These are phyloP conservation scores for Scaeva pyrastri DNA, from an alignment of 2,888 invertebrate genomes.

Conservation along the genomic window DNA sequence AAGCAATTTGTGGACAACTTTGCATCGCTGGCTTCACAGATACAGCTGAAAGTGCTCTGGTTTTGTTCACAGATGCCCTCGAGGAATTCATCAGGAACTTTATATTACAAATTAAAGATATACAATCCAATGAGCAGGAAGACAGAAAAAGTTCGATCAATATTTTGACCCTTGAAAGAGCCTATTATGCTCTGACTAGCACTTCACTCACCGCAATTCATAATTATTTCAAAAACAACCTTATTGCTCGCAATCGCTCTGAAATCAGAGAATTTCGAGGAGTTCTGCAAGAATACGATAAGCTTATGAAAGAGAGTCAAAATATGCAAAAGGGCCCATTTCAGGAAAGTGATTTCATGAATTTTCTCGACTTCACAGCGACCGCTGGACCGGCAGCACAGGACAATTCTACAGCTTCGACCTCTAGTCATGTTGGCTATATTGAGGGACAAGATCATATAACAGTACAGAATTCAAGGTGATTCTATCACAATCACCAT, in stretches of 20 bases:
- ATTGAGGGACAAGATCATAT: slow-evolving; percentile 70
- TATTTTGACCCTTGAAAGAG: slow-evolving; percentile 80
- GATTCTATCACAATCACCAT: neutral
- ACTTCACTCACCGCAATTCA: slow-evolving; percentile 81
- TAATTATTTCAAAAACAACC: slow-evolving; percentile 83
- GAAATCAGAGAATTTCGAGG: slow-evolving; percentile 82
- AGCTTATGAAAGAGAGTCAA: slow-evolving; percentile 83
- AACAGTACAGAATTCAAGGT: slow-evolving; percentile 65
- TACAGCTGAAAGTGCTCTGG: slow-evolving; percentile 81
- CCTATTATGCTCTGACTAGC: slow-evolving; percentile 80
- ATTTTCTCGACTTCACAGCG: slow-evolving; percentile 80
- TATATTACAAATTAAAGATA: slow-evolving; percentile 78
- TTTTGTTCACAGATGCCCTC: slow-evolving; percentile 81
- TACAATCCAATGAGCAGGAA: slow-evolving; percentile 76
- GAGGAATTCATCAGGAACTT: slow-evolving; percentile 82
- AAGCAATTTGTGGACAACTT: slow-evolving; percentile 82
- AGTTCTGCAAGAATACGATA: slow-evolving; percentile 82
- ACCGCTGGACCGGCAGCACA: slow-evolving; percentile 43
- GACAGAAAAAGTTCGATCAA: slow-evolving; percentile 78
- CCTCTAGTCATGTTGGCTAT: slow-evolving; percentile 69
- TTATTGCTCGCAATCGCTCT: slow-evolving; percentile 81
- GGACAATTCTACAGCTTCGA: slow-evolving; percentile 47
- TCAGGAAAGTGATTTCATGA: slow-evolving; percentile 82
- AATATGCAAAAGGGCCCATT: slow-evolving; percentile 81
- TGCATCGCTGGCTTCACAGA: slow-evolving; percentile 83